Conservation (phyloP, 2,888 invertebrate species). For the Leptopilina myrica region DNA sequence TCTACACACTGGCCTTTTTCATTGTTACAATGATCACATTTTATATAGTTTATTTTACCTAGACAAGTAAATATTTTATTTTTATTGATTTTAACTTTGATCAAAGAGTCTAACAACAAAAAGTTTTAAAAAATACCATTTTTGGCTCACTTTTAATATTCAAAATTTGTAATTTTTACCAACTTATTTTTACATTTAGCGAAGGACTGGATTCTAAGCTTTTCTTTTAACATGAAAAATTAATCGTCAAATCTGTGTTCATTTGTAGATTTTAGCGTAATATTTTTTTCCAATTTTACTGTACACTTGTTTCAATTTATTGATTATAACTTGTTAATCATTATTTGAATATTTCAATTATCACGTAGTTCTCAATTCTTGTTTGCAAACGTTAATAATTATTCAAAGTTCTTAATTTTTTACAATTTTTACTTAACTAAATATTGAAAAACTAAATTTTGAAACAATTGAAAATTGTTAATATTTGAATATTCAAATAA, state of each 20-base stretch:
- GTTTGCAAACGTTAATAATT: too few relatives aligned
- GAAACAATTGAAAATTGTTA: too few relatives aligned
- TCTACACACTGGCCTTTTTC: constrained; percentile 79
- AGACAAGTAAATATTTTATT: constrained; percentile 47
- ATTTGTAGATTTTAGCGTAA: constrained; percentile 43
- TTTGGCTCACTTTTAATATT: too few relatives aligned
- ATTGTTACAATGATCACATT: constrained; percentile 78
- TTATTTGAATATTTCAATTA: neutral
- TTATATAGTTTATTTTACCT: constrained; percentile 79
- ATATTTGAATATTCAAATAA: too few relatives aligned
- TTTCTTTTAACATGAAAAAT: constrained; percentile 40
- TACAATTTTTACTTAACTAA: too few relatives aligned
- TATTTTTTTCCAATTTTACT: neutral
- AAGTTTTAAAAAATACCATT: too few relatives aligned
- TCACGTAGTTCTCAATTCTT: neutral
- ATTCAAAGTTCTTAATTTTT: too few relatives aligned
- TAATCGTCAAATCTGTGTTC: constrained; percentile 52
- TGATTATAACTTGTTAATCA: neutral
- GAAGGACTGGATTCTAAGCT: neutral
- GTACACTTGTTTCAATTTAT: neutral
- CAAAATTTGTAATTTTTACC: too few relatives aligned
- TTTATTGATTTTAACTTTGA: neutral
- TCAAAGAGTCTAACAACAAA: too few relatives aligned
- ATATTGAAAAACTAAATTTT: too few relatives aligned
- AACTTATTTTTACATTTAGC: constrained; percentile 1